Base-by-base conservation (phyloP, 2,888 invertebrate genomes). In the Teinopalpus imperialis region DNA sequence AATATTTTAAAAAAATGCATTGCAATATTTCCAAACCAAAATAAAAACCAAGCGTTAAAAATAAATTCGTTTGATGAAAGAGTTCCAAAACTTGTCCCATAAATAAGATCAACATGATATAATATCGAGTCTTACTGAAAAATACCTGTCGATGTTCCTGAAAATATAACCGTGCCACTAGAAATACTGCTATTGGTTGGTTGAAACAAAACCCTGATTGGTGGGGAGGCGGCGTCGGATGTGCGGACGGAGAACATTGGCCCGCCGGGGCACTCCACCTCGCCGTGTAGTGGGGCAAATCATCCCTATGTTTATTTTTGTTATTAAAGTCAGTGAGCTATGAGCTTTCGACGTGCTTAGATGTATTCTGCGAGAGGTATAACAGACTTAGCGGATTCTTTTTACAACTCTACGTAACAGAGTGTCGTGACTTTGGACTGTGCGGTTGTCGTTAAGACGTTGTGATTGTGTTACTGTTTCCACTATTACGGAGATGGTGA, bases 251-350 rank as follows among this genome's bases (percentile, higher is more conserved):
- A 23, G 48, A 16, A 42, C 48, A 85, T 85, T 86, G 80, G 87
- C 36, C 37, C 49, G 23, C 21, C 13, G 3, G 30, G 13, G 29
- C 57, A 58, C 69, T 77, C 80, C 74, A 74, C 71, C 65, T 62
- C 45, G 47, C 16, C 13, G 10, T 8, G 42, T 57, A 62, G 76
- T 69, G 75, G 82, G 83, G 78, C 63, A 54, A 57, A 75, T 69
- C 85, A 82, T 73, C 87, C 87, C 86, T 68, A 60, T 85, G 85
- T 85, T 83, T 86, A 83, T 86, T 85, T 83, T 85, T 81, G 78
- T 81, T 80, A 70, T 75, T 70, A 66, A 71, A 76, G 69, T 80
- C 82, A 88, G 88, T 88, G 69, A 65, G 79, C 79, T 77, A 69
- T 74, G 72, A 74, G 82, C 83, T 74, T 75, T 73, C 71, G 58